These are phyloP conservation scores for Peromyscus leucopus DNA, from an alignment of 2,113 vertebrate genomes.

Conservation along the genomic window DNA sequence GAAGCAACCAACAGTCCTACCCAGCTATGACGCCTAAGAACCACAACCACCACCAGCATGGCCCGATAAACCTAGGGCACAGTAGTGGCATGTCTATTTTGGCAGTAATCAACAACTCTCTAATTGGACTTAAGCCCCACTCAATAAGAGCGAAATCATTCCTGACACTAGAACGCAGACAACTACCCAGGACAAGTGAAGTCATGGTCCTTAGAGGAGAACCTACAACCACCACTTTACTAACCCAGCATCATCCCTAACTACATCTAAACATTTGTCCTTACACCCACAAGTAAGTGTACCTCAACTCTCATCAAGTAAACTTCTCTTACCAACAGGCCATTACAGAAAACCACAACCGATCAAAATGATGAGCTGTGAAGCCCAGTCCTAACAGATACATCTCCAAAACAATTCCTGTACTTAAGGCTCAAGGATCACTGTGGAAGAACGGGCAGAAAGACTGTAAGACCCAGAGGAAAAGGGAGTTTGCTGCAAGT, in stretches of 20 bases:
- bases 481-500: neutral
- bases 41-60: neutral
- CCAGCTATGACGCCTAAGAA: neutral
- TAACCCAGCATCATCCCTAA: neutral
- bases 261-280: neutral
- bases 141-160: neutral
- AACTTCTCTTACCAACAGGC: neutral
- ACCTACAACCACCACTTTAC: neutral
- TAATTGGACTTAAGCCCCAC: neutral
- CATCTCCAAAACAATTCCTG: neutral
- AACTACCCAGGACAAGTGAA: neutral
- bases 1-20: neutral
- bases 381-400: neutral
- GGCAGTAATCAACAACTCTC: neutral
- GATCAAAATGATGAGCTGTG: neutral
- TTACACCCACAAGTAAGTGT: neutral
- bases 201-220: neutral
- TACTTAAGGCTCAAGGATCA: neutral
- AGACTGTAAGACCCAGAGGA: neutral
- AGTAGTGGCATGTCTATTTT: neutral
- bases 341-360: neutral
- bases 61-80: neutral
- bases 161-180: neutral
- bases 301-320: neutral
- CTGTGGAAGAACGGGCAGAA: neutral